Conservation (phyloP, 2,888 invertebrate species). For the Pristionchus mayeri region DNA sequence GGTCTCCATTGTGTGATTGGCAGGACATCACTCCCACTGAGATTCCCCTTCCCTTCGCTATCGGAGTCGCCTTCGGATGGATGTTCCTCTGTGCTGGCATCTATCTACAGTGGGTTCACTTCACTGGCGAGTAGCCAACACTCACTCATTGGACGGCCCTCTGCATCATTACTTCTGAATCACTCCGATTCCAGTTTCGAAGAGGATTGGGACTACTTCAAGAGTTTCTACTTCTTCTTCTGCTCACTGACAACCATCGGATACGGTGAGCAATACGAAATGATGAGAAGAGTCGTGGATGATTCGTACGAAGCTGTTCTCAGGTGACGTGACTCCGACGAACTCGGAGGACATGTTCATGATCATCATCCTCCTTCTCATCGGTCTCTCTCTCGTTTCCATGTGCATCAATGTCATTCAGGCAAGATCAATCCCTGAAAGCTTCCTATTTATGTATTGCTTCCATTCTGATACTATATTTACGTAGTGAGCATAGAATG, state of each 20-base stretch:
- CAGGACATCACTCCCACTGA: constrained; percentile 39
- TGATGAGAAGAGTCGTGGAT: too few relatives aligned
- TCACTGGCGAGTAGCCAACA: not conserved
- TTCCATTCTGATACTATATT: too few relatives aligned
- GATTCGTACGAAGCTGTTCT: not conserved
- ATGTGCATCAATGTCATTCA: constrained; percentile 73
- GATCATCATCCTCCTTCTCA: constrained; percentile 74
- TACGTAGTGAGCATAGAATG: too few relatives aligned
- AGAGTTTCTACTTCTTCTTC: constrained; percentile 76
- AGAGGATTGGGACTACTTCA: constrained; percentile 76
- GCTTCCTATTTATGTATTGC: not conserved
- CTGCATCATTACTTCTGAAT: not conserved
- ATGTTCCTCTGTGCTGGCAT: constrained; percentile 76
- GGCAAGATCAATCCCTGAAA: not conserved
- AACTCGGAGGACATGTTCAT: constrained; percentile 75
- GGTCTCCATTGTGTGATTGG: not conserved
- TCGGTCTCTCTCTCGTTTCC: constrained; percentile 73
- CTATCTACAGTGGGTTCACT: constrained; percentile 58
- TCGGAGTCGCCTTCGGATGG: constrained; percentile 73
- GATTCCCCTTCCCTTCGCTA: constrained; percentile 48
- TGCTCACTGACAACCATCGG: constrained; percentile 75
- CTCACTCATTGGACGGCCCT: not conserved
- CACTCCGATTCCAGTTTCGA: constrained; percentile 62
- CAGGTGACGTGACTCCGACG: constrained; percentile 75
- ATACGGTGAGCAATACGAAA: constrained; percentile 67